Evolutionary conservation across 2,888 invertebrate genomes (phyloP).

Genomic region (Meandrusa payeni): DNA sequence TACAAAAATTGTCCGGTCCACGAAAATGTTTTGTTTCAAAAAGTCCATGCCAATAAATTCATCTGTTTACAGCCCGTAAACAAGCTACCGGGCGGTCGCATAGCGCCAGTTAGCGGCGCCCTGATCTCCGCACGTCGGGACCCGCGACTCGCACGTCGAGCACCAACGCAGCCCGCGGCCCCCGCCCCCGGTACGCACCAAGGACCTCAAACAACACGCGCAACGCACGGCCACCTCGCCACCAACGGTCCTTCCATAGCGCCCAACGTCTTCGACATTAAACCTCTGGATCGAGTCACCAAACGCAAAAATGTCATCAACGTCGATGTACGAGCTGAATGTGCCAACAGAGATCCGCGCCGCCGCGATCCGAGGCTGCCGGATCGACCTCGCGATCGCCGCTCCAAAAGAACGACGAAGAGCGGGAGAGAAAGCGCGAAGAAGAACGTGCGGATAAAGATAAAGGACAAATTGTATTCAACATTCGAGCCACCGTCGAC

Average conservation of each 20-base stretch:
- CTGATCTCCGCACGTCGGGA: conserved; percentile 49
- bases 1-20: too few relatives aligned
- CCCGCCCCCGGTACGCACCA: conserved; percentile 22
- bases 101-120: conserved; percentile 63
- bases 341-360: conserved; percentile 21
- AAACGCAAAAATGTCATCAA: conserved; percentile 72
- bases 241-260: conserved; percentile 45
- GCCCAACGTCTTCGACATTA: conserved; percentile 72
- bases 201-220: conserved; percentile 24
- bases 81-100: conserved; percentile 48
- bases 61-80: conserved; percentile 58
- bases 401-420: conserved; percentile 18
- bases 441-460: conserved; percentile 27
- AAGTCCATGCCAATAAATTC: too few relatives aligned
- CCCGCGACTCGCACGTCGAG: conserved; percentile 52
- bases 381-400: conserved; percentile 22
- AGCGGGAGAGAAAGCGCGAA: conserved; percentile 26
- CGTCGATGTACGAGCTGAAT: conserved; percentile 60
- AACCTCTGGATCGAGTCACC: conserved; percentile 62
- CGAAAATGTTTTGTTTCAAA: too few relatives aligned
- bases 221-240: conserved; percentile 24
- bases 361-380: conserved; percentile 39
- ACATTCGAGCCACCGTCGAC: conserved; percentile 29
- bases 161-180: conserved; percentile 24
- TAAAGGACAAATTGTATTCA: conserved; percentile 24